Evolutionary conservation across 64 coral and sea anemone genomes (phyloP).

Genomic region (Pocillopora damicornis): DNA sequence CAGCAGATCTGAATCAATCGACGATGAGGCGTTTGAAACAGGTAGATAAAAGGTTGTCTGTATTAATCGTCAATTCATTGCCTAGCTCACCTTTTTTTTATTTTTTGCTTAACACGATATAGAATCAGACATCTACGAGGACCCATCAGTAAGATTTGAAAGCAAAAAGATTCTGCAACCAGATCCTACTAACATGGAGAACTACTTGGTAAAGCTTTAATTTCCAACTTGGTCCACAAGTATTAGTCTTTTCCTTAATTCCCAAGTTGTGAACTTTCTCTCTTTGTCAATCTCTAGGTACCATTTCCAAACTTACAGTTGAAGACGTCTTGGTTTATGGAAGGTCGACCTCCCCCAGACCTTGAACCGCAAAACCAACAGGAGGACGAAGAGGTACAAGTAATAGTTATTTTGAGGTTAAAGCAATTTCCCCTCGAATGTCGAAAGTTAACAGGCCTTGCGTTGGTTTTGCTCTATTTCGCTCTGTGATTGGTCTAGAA

Average conservation of each 20-base stretch:
- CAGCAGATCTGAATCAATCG: background rate
- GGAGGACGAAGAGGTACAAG: constrained; percentile 63
- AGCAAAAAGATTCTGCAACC: constrained; percentile 90
- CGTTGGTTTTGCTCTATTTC: no score
- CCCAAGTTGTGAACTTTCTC: background rate
- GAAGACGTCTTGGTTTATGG: constrained; percentile 84
- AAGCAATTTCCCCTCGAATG: background rate
- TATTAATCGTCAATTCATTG: background rate
- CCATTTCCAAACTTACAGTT: constrained; percentile 86
- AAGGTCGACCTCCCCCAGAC: constrained; percentile 69
- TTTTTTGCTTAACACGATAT: background rate
- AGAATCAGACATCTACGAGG: constrained; percentile 99
- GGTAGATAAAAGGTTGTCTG: constrained; percentile 32
- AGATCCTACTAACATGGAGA: constrained; percentile 92
- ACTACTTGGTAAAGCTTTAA: constrained; percentile 73
- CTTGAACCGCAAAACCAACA: constrained; percentile 58
- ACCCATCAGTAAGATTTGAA: constrained; percentile 91
- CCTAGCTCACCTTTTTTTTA: background rate
- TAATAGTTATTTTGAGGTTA: background rate
- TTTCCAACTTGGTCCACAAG: background rate
- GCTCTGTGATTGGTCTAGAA: no score
- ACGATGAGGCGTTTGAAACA: constrained; percentile 64
- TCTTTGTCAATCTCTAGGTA: constrained; percentile 34
- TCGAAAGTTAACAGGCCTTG: no score
- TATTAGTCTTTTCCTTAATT: background rate